Evolutionary conservation across 2,797 vertebrate genomes (phyloP).

Genomic region (Lateolabrax maculatus): DNA sequence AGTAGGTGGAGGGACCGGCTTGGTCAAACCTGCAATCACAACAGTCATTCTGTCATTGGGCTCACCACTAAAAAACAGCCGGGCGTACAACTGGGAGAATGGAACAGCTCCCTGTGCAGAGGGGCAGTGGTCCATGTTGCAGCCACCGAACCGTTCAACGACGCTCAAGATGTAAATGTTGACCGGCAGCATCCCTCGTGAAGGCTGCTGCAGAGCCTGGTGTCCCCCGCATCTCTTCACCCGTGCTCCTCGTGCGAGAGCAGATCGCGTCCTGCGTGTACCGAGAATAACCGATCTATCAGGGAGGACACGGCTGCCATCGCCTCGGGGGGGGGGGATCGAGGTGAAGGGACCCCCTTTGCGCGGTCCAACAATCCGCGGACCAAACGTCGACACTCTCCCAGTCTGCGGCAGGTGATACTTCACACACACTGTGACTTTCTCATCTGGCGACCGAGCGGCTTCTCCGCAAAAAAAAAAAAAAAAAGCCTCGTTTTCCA

Average conservation of each 20-base stretch:
- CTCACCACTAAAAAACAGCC: constrained; percentile 43
- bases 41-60: constrained; percentile 40
- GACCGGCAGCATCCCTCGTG: background rate
- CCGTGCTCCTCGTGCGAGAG: too few species aligned
- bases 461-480: too few species aligned
- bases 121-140: constrained; percentile 16
- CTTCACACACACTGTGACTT: background rate
- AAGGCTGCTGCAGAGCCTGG: background rate
- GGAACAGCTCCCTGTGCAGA: constrained; percentile 25
- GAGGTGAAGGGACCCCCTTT: too few species aligned
- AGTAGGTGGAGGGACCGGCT: constrained; percentile 43
- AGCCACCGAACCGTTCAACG: background rate
- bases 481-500: background rate
- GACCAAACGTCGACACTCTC: background rate
- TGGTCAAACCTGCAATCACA: constrained; percentile 60
- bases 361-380: background rate
- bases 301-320: background rate
- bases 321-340: too few species aligned
- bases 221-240: too few species aligned
- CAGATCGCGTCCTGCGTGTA: too few species aligned
- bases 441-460: too few species aligned
- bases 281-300: background rate
- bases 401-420: background rate
- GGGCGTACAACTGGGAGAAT: constrained; percentile 21
- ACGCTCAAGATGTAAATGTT: background rate